phyloP scores from a whole-genome alignment of 2,888 invertebrate genomes.

The Endotricha flammealis region DNA sequence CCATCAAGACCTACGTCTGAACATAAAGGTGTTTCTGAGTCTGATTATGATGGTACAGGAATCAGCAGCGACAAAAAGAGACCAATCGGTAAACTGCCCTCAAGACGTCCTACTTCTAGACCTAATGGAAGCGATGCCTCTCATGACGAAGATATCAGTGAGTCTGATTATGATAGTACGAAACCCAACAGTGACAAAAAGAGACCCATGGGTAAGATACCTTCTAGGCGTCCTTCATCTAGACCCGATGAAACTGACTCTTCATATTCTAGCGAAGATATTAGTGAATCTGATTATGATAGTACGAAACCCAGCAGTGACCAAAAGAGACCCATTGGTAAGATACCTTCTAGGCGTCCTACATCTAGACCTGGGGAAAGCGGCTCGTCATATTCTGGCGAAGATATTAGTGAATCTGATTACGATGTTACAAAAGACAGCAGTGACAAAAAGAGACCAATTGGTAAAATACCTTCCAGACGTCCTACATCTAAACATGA shows the following conservation, averaged over 20 bases:
- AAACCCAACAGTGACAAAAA: conserved; percentile 1
- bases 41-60: no score
- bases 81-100: neutral
- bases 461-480: neutral
- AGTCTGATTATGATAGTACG: neutral
- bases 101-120: neutral
- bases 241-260: neutral
- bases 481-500: neutral
- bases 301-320: conserved; percentile 1
- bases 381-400: neutral
- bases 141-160: neutral
- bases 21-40: no score
- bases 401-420: neutral
- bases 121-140: neutral
- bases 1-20: neutral
- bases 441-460: neutral
- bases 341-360: neutral
- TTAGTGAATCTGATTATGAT: neutral
- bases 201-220: neutral
- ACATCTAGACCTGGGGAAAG: neutral
- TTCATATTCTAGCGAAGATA: neutral
- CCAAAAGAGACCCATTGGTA: neutral
- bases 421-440: neutral
- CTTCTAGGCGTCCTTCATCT: neutral
- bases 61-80: neutral